Conservation (phyloP, 2,888 invertebrate genomes). For the Volucella inflata region DNA sequence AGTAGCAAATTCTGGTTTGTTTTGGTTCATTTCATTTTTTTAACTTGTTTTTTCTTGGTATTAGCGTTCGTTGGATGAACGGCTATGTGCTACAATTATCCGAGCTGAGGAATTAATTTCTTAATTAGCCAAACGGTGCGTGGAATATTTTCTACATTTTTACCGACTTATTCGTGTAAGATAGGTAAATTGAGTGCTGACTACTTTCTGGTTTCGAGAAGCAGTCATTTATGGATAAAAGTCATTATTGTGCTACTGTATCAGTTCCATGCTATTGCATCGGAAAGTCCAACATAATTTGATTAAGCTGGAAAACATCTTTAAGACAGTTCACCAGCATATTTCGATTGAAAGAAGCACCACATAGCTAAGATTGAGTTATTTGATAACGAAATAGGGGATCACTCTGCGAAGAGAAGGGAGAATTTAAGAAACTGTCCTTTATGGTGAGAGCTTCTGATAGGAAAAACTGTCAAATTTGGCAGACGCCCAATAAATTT, state of each 20-base stretch:
- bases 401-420: no score
- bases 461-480: no score
- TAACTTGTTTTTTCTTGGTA: conserved; percentile 19
- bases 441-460: no score
- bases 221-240: conserved; percentile 3
- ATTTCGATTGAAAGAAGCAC: no score
- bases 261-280: no score
- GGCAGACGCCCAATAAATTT: no score
- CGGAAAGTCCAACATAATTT: no score
- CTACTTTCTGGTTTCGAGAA: conserved; percentile 12
- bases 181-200: conserved; percentile 36
- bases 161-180: neutral
- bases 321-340: no score
- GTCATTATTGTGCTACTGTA: neutral
- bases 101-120: conserved; percentile 58
- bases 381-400: no score
- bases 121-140: conserved; percentile 39
- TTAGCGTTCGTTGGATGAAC: conserved; percentile 1
- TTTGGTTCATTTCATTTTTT: conserved; percentile 1
- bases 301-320: no score
- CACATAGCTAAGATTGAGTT: no score
- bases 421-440: no score
- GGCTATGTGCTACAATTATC: conserved; percentile 43
- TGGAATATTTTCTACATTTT: conserved; percentile 53
- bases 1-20: conserved; percentile 39